Evolutionary conservation across 2,797 vertebrate genomes (phyloP).

Genomic region (Coreius guichenoti): DNA sequence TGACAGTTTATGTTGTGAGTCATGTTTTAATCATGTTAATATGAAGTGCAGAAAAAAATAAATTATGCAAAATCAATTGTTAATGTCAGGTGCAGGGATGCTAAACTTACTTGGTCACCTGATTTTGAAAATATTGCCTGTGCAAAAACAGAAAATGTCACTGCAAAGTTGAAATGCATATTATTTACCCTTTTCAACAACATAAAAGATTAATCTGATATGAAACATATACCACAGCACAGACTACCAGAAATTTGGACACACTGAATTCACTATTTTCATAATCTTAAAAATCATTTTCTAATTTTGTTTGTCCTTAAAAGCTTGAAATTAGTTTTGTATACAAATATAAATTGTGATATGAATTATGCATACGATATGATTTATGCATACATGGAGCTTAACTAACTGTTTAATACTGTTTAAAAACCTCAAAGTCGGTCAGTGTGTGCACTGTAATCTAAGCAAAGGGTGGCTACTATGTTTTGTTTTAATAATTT

Average conservation of each 20-base stretch:
- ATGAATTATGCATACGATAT: not conserved
- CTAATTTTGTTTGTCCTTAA: not conserved
- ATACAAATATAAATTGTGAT: not conserved
- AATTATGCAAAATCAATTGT: not conserved
- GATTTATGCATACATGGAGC: not conserved
- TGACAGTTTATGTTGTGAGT: not conserved
- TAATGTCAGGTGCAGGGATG: not conserved
- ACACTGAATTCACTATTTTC: not conserved
- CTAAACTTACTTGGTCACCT: slow-evolving; percentile 80
- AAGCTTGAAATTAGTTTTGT: not conserved
- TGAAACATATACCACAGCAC: not conserved
- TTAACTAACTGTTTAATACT: not conserved
- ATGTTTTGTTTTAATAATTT: too few species aligned
- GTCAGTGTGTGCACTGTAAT: too few species aligned
- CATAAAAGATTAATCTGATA: not conserved
- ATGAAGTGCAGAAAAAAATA: not conserved
- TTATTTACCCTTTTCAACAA: not conserved
- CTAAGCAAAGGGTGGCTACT: too few species aligned
- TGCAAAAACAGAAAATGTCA: slow-evolving; percentile 21
- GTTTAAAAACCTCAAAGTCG: not conserved
- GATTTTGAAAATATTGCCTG: slow-evolving; percentile 82
- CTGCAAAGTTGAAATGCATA: slow-evolving; percentile 18
- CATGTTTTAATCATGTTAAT: slow-evolving; percentile 13
- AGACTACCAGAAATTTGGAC: not conserved
- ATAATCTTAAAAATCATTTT: not conserved